Evolutionary conservation across 1,140 invertebrate species (phyloP), one percentile per base, ranked within the genome.

Genomic region (Drosophila pectinifera): DNA sequence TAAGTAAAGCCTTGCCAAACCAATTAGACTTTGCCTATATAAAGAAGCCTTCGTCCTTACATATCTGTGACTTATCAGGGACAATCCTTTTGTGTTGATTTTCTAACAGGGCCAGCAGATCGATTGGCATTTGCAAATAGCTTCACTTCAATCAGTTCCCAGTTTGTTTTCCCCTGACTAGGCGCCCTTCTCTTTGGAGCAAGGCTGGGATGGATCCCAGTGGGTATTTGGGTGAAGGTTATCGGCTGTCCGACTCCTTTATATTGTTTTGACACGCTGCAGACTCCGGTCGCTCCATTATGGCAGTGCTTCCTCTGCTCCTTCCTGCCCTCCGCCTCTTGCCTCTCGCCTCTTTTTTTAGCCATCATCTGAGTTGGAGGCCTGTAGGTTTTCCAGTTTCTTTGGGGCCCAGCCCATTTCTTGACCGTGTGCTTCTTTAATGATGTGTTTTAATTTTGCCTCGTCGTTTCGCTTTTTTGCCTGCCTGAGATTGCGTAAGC

Each of bases 401-500:
- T 36, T 46, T 11, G 26, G 22, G 54, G 64, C 43, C 46, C 61
- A 64, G 57, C 62, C 54, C 65, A 80, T 70, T 80, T 80, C 67
- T 69, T 74, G 64, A 36, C 49, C 57, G 38, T 39, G 41, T 41
- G 41, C 80, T 64, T 62, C 70, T 69, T 84, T 84, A 84, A 86
- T 86, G 83, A 86, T 85, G 82, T 70, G 56, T 85, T 69, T 85
- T 78, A 78, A 78, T 82, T 78, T 86, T 63, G 73, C 46, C 38
- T 68, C 31, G 45, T 76, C 49, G 46, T 67, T 72, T 70, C 51
- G 43, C 46, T 54, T 70, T 70, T 58, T 64, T 68, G 56, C 53
- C 36, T 39, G 41, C 8, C 49, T 4, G 4, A 36, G 28, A 72
- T 86, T 86, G 83, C 84, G 83, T 86, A 88, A 86, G 83, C 82